Percentiles rank a stretch among this genome's conserved stretches.
Conservation (phyloP, 2,888 invertebrate species). For the Nephrotoma flavescens region DNA sequence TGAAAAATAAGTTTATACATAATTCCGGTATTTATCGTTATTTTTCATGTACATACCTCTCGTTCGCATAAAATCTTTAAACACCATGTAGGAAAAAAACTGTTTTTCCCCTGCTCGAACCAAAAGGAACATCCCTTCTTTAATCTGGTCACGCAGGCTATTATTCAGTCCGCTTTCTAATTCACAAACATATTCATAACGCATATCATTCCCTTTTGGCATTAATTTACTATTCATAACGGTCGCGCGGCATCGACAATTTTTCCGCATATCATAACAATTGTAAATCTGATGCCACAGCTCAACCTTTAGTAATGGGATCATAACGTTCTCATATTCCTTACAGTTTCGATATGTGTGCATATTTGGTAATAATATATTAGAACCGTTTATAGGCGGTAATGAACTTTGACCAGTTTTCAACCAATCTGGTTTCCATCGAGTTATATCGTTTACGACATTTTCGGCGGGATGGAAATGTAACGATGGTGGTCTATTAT, state of each 20-base stretch:
- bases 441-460: slow-evolving; percentile 40
- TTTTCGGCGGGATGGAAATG: slow-evolving; percentile 22
- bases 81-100: not conserved
- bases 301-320: slow-evolving; percentile 27
- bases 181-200: slow-evolving; percentile 8
- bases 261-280: slow-evolving; percentile 4
- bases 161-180: not conserved
- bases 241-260: not conserved
- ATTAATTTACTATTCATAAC: not conserved
- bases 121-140: not conserved
- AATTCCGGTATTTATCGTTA: not conserved
- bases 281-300: slow-evolving; percentile 15
- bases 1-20: not conserved
- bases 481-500: not conserved
- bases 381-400: slow-evolving; percentile 39
- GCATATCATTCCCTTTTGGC: not conserved
- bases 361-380: slow-evolving; percentile 37
- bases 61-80: not conserved
- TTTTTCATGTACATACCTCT: not conserved
- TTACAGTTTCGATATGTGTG: slow-evolving; percentile 16
- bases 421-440: slow-evolving; percentile 54
- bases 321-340: slow-evolving; percentile 11
- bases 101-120: not conserved
- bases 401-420: slow-evolving; percentile 37
- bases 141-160: not conserved